Conservation (phyloP, 2,797 vertebrate species). For the Sphaeramia orbicularis region DNA sequence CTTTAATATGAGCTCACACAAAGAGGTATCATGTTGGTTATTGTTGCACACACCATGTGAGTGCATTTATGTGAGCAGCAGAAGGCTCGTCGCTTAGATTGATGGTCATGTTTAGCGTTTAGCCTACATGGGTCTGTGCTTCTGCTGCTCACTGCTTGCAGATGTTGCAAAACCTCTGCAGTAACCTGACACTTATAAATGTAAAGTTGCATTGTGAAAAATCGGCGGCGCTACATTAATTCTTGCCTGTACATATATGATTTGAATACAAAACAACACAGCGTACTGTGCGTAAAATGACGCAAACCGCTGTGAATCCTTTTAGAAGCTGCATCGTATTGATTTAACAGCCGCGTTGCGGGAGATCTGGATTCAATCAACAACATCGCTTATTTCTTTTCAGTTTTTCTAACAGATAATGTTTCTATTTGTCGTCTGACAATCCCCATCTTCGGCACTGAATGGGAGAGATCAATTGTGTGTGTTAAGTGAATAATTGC, state of each 20-base stretch:
- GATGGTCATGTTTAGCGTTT: slow-evolving; percentile 54
- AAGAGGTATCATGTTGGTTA: slow-evolving; percentile 67
- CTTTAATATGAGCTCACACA: slow-evolving; percentile 71
- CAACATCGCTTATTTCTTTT: slow-evolving; percentile 72
- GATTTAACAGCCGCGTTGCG: slow-evolving; percentile 39
- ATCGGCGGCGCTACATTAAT: not conserved
- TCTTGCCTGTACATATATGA: not conserved
- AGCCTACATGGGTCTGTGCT: slow-evolving; percentile 27
- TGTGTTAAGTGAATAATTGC: slow-evolving; percentile 85
- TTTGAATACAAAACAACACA: slow-evolving; percentile 9
- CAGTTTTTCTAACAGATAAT: slow-evolving; percentile 63
- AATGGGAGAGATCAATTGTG: slow-evolving; percentile 72
- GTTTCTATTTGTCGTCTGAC: slow-evolving; percentile 70
- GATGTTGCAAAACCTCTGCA: slow-evolving; percentile 64
- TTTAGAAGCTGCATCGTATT: slow-evolving; percentile 5
- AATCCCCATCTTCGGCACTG: slow-evolving; percentile 66
- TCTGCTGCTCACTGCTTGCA: slow-evolving; percentile 53
- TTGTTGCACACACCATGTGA: slow-evolving; percentile 59
- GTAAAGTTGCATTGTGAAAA: slow-evolving; percentile 10
- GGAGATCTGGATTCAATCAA: slow-evolving; percentile 65
- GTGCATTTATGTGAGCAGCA: slow-evolving; percentile 43
- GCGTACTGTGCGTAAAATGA: not conserved
- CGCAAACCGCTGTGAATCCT: not conserved
- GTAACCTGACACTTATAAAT: slow-evolving; percentile 14
- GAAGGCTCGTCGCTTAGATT: slow-evolving; percentile 58